Evolutionary conservation across 1,140 invertebrate species (phyloP).

Genomic region (Musca vetustissima): DNA sequence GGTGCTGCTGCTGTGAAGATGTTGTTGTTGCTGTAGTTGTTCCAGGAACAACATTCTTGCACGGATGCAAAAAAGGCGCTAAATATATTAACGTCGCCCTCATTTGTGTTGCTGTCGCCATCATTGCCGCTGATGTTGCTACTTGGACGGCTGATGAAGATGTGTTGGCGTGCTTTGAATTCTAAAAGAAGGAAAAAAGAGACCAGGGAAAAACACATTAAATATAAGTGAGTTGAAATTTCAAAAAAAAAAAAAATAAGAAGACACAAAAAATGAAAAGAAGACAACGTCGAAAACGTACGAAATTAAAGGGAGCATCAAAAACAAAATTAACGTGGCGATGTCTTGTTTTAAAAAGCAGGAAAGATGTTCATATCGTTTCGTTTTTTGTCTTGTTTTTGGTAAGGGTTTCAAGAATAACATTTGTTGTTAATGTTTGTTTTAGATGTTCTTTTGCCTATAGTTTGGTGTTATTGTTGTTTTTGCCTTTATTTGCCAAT

Average conservation of each 20-base stretch:
- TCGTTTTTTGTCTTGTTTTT: too few relatives aligned
- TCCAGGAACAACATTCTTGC: constrained; percentile 51
- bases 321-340: too few relatives aligned
- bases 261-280: too few relatives aligned
- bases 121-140: constrained; percentile 29
- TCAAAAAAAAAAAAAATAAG: background rate
- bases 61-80: constrained; percentile 53
- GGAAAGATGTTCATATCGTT: too few relatives aligned
- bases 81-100: constrained; percentile 55
- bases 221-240: constrained; percentile 22
- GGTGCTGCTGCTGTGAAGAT: background rate
- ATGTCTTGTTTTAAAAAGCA: too few relatives aligned
- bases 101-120: constrained; percentile 32
- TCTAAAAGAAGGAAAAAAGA: constrained; percentile 8
- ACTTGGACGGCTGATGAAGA: constrained; percentile 13
- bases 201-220: constrained; percentile 4
- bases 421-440: too few relatives aligned
- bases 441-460: too few relatives aligned
- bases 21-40: constrained; percentile 25
- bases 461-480: too few relatives aligned
- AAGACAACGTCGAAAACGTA: too few relatives aligned
- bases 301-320: too few relatives aligned
- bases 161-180: constrained; percentile 27
- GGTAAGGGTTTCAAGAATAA: too few relatives aligned
- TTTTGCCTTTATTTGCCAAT: too few relatives aligned